These are phyloP conservation scores for Metopia argyrocephala DNA, from an alignment of 2,888 invertebrate genomes.

Conservation along the genomic window DNA sequence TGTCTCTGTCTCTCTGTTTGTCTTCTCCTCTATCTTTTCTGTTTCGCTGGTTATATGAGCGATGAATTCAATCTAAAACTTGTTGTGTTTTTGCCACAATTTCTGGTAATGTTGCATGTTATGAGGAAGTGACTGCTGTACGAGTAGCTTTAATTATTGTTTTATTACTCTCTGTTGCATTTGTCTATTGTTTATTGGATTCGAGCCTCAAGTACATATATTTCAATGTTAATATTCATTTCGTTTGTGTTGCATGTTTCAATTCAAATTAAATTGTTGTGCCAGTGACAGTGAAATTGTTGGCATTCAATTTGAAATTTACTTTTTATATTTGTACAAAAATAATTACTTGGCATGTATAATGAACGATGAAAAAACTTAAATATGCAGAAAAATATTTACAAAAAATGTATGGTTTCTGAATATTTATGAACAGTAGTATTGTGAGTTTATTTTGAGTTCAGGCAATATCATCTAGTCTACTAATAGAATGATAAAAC, in stretches of 20 bases:
- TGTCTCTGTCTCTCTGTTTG: not conserved
- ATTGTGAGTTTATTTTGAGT: no score
- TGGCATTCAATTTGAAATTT: conserved; percentile 65
- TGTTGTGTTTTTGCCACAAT: conserved; percentile 20
- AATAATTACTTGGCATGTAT: no score
- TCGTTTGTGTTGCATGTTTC: conserved; percentile 53
- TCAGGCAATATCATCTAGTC: no score
- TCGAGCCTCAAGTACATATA: not conserved
- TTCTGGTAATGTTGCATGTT: conserved; percentile 55
- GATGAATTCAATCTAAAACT: no score
- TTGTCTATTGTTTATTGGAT: conserved; percentile 17
- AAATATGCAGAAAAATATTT: no score
- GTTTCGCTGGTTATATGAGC: not conserved
- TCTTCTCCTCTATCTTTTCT: not conserved
- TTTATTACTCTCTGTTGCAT: no score
- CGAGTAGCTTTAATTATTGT: no score
- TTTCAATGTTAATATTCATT: conserved; percentile 40
- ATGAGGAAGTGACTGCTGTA: conserved; percentile 34
- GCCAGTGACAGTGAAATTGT: conserved; percentile 75
- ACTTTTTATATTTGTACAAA: conserved; percentile 13
- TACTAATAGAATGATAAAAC: no score
- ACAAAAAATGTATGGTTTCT: no score
- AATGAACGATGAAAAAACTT: no score
- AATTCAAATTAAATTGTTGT: conserved; percentile 39
- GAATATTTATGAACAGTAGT: no score